phyloP scores from a whole-genome alignment of 2,888 invertebrate genomes.

The Rosalia funebris region DNA sequence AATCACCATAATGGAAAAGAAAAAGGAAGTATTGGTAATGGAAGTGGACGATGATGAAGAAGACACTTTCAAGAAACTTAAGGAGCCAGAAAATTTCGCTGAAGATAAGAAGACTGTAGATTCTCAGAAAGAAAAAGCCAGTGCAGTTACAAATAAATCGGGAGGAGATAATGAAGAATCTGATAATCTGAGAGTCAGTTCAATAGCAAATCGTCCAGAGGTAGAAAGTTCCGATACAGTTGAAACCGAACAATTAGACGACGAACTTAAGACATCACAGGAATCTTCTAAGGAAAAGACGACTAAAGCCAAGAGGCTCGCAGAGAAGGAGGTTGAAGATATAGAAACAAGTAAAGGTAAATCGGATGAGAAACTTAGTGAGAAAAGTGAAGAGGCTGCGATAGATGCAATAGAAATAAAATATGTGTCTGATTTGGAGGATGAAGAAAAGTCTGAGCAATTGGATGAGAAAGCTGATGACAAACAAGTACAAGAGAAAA shows the following conservation, averaged over 20 bases:
- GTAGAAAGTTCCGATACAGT: too few species aligned
- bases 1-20: too few species aligned
- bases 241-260: too few species aligned
- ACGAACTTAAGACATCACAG: too few species aligned
- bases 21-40: conserved; percentile 3
- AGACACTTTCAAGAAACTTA: conserved; percentile 9
- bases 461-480: conserved; percentile 41
- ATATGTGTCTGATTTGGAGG: conserved; percentile 25
- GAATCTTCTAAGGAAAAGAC: too few species aligned
- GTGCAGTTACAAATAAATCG: too few species aligned
- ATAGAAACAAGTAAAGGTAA: neutral
- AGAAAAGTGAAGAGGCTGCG: neutral
- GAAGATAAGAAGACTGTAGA: conserved; percentile 13
- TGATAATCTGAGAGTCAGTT: too few species aligned
- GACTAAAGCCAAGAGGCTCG: neutral
- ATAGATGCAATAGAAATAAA: conserved; percentile 35
- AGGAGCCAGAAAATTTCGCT: conserved; percentile 7
- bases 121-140: neutral
- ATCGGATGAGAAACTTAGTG: conserved; percentile 40
- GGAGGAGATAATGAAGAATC: too few species aligned
- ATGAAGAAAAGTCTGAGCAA: neutral
- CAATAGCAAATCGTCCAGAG: too few species aligned
- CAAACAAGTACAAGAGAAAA: conserved; percentile 56
- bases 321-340: neutral
- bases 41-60: conserved; percentile 18